Evolutionary conservation across 2,888 invertebrate genomes (phyloP).

Genomic region (Lobophora halterata): DNA sequence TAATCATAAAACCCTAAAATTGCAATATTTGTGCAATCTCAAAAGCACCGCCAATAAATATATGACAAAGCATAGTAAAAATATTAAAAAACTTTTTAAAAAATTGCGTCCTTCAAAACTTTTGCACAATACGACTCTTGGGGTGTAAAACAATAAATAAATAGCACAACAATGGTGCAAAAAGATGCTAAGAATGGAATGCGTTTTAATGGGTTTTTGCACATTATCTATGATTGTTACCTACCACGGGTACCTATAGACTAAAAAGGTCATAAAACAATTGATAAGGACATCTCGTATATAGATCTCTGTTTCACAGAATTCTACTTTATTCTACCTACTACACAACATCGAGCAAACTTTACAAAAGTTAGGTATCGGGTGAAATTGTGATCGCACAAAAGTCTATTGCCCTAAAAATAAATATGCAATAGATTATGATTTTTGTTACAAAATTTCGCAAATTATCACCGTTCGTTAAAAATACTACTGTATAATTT

Average conservation of each 20-base stretch:
- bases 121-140: slow-evolving; percentile 41
- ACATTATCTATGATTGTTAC: slow-evolving; percentile 13
- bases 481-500: too few relatives aligned
- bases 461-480: too few relatives aligned
- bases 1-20: slow-evolving; percentile 48
- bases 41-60: slow-evolving; percentile 37
- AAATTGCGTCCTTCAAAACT: slow-evolving; percentile 34
- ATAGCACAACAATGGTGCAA: slow-evolving; percentile 31
- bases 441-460: too few relatives aligned
- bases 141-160: slow-evolving; percentile 43
- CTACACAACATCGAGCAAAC: too few relatives aligned
- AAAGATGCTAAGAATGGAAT: slow-evolving; percentile 18
- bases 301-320: too few relatives aligned
- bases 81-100: slow-evolving; percentile 32
- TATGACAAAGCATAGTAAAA: slow-evolving; percentile 33
- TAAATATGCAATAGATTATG: too few relatives aligned
- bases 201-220: slow-evolving; percentile 22
- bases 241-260: slow-evolving; percentile 4
- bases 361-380: too few relatives aligned
- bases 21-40: slow-evolving; percentile 50
- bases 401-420: too few relatives aligned
- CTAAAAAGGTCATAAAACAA: background rate
- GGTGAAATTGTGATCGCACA: too few relatives aligned
- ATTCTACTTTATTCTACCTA: too few relatives aligned
- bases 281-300: slow-evolving; percentile 2